Base-by-base conservation (phyloP, 2,113 vertebrate species). In the Anguilla japonica region DNA sequence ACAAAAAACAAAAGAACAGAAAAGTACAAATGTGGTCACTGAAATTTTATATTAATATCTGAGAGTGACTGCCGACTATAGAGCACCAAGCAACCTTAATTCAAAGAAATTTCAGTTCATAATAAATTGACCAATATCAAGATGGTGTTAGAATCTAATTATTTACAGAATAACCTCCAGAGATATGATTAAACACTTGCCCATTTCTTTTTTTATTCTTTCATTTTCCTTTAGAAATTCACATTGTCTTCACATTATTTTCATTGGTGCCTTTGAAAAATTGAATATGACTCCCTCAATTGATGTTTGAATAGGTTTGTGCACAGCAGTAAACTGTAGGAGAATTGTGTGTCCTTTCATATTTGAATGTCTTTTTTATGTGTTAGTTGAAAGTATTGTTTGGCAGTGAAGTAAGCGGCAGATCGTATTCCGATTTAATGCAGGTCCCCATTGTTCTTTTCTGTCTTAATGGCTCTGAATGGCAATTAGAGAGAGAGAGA, bases 291-390 rank as follows among this genome's bases (percentile, higher is more conserved):
- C 90, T 91, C 83, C 56, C 41, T 84, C 50, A 91, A 91, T 90
- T 92, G 91, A 92, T 89, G 90, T 83, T 87, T 93, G 90, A 94
- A 93, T 92, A 87, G 90, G 86, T 90, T 92, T 87, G 90, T 91
- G 91, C 90, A 81, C 41, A 22, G 88, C 91, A 92, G 93, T 92
- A 90, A 93, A 91, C 89, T 83, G 87, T 67, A 50, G 79, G 83
- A 86, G 86, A 89, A 92, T 88, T 83, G 79, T 81, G 41, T 56
- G 87, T 93, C 91, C 89, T 93, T 91, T 90, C 91, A 93, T 86
- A 82, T 93, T 93, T 93, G 84, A 92, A 91, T 87, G 71, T 84
- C 82, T 90, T 87, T 92, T 56, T 91, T 41, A 88, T 81, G 84
- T 84, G 89, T 92, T 92, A 92, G 90, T 89, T 89, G 71, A 41